Evolutionary conservation across 2,113 vertebrate species (phyloP).

Genomic region (Vimba vimba): DNA sequence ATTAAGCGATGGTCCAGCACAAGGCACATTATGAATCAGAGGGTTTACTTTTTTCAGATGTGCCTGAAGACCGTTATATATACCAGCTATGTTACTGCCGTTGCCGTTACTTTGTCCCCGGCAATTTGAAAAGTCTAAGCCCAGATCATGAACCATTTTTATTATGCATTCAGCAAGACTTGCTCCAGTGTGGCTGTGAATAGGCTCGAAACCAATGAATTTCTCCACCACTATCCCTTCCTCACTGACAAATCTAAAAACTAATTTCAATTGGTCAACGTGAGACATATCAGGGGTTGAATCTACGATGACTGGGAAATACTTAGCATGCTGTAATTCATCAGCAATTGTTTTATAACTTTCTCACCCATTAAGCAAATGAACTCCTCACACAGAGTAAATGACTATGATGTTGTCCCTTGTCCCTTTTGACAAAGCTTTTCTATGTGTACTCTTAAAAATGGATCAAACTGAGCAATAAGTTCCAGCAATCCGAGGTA

Average conservation of each 20-base stretch:
- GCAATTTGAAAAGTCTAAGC: neutral
- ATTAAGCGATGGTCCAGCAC: neutral
- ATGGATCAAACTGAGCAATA: conserved; percentile 41
- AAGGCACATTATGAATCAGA: neutral
- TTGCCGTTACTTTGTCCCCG: neutral
- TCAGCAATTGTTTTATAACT: conserved; percentile 10
- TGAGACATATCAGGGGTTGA: conserved; percentile 13
- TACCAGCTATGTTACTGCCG: neutral
- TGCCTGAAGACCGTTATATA: neutral
- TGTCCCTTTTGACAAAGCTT: neutral
- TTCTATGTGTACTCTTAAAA: conserved; percentile 39
- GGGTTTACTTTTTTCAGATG: neutral
- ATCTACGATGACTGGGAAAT: conserved; percentile 43
- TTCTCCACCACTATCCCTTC: conserved; percentile 15
- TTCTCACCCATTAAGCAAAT: conserved; percentile 37
- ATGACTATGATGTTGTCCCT: neutral
- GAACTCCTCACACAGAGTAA: neutral
- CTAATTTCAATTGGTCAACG: conserved; percentile 37
- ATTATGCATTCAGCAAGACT: conserved; percentile 31
- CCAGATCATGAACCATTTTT: conserved; percentile 13
- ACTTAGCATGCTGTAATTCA: conserved; percentile 22
- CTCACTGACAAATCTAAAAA: conserved; percentile 45
- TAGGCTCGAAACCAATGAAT: conserved; percentile 44
- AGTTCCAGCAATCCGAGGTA: conserved; percentile 40
- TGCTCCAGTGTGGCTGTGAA: conserved; percentile 34